Evolutionary conservation across 2,113 vertebrate species (phyloP).

Genomic region (Piprites chloris): DNA sequence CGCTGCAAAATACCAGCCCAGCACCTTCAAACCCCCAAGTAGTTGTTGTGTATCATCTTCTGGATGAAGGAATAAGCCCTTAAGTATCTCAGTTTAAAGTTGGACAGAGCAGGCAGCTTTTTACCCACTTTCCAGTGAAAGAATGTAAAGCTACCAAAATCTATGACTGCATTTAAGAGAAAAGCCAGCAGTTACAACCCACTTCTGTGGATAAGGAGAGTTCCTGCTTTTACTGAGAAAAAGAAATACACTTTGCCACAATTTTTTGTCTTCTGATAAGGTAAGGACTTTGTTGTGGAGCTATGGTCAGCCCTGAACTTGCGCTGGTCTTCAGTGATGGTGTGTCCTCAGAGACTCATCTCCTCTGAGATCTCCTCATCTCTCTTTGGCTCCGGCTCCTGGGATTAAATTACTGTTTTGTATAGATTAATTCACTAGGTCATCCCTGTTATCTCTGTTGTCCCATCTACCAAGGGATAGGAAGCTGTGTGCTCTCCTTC

Average conservation of each 20-base stretch:
- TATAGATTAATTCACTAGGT: background rate
- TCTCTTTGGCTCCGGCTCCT: background rate
- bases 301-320: accelerated
- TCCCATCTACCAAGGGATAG: background rate
- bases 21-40: background rate
- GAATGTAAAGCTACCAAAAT: background rate
- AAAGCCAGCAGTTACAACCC: background rate
- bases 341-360: background rate
- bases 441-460: background rate
- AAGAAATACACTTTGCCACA: background rate
- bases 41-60: background rate
- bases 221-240: background rate
- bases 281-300: background rate
- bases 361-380: too few species aligned
- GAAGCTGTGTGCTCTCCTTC: background rate
- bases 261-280: background rate
- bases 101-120: background rate
- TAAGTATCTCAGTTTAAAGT: background rate
- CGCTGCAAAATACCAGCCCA: accelerated
- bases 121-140: background rate
- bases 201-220: background rate
- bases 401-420: background rate
- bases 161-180: background rate
- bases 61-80: background rate
- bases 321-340: background rate